Percentiles rank a stretch among this genome's conserved stretches.
phyloP scores from a whole-genome alignment of 2,888 invertebrate genomes.

The Lissocephala sabroskyi region DNA sequence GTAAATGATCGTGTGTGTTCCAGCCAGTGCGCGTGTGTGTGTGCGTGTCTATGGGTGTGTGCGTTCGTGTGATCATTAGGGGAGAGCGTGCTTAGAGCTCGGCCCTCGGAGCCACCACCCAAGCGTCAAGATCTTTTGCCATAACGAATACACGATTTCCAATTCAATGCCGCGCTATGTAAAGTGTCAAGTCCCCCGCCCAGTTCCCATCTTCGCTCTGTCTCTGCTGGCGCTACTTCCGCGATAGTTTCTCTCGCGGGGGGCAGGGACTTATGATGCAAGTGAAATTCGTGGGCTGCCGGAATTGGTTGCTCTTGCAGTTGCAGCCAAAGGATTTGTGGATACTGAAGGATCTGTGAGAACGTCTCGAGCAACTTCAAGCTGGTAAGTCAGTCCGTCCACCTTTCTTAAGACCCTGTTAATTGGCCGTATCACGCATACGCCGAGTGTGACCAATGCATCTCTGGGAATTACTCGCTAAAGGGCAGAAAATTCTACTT shows the following conservation, averaged over 20 bases:
- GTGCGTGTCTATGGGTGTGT: background rate
- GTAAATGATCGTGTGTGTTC: background rate
- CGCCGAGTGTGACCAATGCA: background rate
- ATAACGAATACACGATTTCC: background rate
- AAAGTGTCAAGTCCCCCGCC: no score
- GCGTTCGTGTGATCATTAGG: slow-evolving; percentile 7
- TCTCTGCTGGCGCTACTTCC: no score
- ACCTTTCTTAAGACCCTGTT: no score
- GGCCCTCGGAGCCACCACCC: background rate
- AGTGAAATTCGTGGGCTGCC: slow-evolving; percentile 55
- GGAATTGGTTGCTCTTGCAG: slow-evolving; percentile 65
- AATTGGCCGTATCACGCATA: slow-evolving; percentile 10
- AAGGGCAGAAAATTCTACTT: no score
- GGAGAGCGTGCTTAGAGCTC: slow-evolving; percentile 6
- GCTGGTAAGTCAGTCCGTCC: background rate
- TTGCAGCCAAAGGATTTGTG: slow-evolving; percentile 68
- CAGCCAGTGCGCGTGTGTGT: background rate
- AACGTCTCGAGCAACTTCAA: background rate
- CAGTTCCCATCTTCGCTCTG: no score
- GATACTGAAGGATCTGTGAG: slow-evolving; percentile 32
- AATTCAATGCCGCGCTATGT: no score
- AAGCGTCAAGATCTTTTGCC: background rate
- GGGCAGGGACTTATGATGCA: no score
- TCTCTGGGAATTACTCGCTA: no score
- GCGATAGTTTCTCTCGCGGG: no score